Evolutionary conservation across 2,113 vertebrate genomes (phyloP), one percentile per base, ranked within the genome.

Genomic region (Clupea harengus): DNA sequence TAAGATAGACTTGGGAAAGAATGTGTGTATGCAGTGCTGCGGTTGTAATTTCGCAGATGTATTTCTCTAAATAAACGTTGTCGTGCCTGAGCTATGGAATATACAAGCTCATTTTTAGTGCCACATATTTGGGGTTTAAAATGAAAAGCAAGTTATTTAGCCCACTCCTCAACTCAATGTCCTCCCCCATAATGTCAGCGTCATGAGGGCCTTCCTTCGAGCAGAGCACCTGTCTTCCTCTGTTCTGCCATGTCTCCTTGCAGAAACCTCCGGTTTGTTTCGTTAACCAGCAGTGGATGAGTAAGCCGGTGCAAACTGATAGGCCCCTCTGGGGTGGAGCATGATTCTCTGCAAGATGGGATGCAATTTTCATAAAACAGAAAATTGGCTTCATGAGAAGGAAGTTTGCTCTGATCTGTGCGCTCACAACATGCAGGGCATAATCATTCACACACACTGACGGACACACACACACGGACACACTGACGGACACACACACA

Each of bases 51-150:
- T n/a, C n/a, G 25, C 84, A 54, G 72, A 54, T 83, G 45, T 78
- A 13, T 75, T 85, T 64, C 67, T 78, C 84, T 75, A 80, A 82
- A 83, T 83, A 85, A 52, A 86, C 82, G 75, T 84, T 82, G 84
- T 88, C 60, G 46, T 60, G 81, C 32, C 64, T 82, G 46, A 83
- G 86, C 20, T 10, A 64, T 85, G 83, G 22, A n/a, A 45, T 45
- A 52, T 8, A 60, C 82, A 45, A 54, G 75, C 52, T 45, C 82
- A 85, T 17, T 78, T 44, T 22, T 22, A 60, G 54, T 28, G 72
- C 28, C 72, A 78, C 1, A 78, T 78, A 78, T 39, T 78, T 15
- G 13, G 28, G 13, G 72, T 1, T 28, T 39, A 78, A 78, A 78
- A 78, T 78, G 72, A 44, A 44, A 78, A 72, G 10, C 13, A 13